Evolutionary conservation across 1,140 invertebrate species (phyloP).

Genomic region (Drosophila asahinai): DNA sequence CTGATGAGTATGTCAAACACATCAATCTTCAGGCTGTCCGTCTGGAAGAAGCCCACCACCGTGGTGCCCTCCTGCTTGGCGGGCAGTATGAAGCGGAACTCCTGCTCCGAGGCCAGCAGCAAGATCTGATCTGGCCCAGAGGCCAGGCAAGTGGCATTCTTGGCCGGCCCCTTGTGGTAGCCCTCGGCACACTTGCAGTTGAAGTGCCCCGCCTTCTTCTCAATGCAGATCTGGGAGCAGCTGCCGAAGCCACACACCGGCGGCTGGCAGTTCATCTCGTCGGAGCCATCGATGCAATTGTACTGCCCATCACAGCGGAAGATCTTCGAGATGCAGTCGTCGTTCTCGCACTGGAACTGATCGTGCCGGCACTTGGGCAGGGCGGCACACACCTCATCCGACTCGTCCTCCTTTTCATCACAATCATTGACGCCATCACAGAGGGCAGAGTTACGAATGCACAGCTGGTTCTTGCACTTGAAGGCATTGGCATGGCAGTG

Average conservation of each 20-base stretch:
- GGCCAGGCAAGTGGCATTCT: slow-evolving; percentile 87
- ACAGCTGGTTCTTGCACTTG: slow-evolving; percentile 87
- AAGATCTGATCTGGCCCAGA: slow-evolving; percentile 87
- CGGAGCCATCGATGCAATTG: slow-evolving; percentile 89
- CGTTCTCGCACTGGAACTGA: slow-evolving; percentile 91
- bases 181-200: slow-evolving; percentile 90
- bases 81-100: slow-evolving; percentile 88
- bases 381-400: slow-evolving; percentile 86
- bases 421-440: slow-evolving; percentile 90
- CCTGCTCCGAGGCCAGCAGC: slow-evolving; percentile 88
- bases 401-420: slow-evolving; percentile 87
- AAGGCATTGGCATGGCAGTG: slow-evolving; percentile 90
- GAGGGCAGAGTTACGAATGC: slow-evolving; percentile 89
- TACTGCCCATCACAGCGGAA: slow-evolving; percentile 90
- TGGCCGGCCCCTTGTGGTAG: slow-evolving; percentile 86
- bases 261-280: slow-evolving; percentile 89
- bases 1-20: slow-evolving; percentile 86
- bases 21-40: slow-evolving; percentile 86
- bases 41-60: slow-evolving; percentile 79
- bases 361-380: slow-evolving; percentile 89
- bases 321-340: slow-evolving; percentile 90
- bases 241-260: slow-evolving; percentile 89
- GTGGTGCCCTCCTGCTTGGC: slow-evolving; percentile 87
- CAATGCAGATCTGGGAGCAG: slow-evolving; percentile 91
- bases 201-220: slow-evolving; percentile 87